phyloP scores from a whole-genome alignment of 2,888 invertebrate species.

The Philaethria dido region DNA sequence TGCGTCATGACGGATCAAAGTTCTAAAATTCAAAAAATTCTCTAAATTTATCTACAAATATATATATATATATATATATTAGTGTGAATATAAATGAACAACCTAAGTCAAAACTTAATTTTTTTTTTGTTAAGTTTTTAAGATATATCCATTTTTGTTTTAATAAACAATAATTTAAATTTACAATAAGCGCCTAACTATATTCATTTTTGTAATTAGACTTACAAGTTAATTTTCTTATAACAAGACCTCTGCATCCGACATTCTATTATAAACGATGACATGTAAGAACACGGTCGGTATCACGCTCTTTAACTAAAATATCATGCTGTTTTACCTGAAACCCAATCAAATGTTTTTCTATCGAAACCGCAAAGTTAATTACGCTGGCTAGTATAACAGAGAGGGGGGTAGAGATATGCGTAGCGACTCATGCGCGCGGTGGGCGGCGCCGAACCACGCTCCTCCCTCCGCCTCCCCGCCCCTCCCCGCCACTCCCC shows the following conservation, averaged over 20 bases:
- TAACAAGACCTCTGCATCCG: not conserved
- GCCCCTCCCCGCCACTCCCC: slow-evolving; percentile 2
- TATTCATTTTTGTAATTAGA: too few species aligned
- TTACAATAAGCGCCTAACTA: too few species aligned
- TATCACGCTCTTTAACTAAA: not conserved
- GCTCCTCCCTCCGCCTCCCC: slow-evolving; percentile 1
- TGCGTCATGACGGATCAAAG: too few species aligned
- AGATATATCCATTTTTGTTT: too few species aligned
- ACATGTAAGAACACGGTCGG: not conserved
- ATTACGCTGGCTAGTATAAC: not conserved
- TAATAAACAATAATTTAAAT: too few species aligned
- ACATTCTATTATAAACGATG: slow-evolving; percentile 1
- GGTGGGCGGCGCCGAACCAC: slow-evolving; percentile 13
- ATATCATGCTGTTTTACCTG: not conserved
- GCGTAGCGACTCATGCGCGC: slow-evolving; percentile 23
- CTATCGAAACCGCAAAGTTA: not conserved
- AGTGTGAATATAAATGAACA: too few species aligned
- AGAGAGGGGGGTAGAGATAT: not conserved
- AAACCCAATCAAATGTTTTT: not conserved
- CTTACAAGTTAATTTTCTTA: too few species aligned
- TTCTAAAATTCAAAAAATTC: too few species aligned
- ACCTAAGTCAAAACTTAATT: too few species aligned
- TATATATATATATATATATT: too few species aligned
- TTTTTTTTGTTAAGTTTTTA: too few species aligned
- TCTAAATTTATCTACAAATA: too few species aligned